Evolutionary conservation across 1,140 invertebrate genomes (phyloP).

Genomic region (Penaeus japonicus): DNA sequence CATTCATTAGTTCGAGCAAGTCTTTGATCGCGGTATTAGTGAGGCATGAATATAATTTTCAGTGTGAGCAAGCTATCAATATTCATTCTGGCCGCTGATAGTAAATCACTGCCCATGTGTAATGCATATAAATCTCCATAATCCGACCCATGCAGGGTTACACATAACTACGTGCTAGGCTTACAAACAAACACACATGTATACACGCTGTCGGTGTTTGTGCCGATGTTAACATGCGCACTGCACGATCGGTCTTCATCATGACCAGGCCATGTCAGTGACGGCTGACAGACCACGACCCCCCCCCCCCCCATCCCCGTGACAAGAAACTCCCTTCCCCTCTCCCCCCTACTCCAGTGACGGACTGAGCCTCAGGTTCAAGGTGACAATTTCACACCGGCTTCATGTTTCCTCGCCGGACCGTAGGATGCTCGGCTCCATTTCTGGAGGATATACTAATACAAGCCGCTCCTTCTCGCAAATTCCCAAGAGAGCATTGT

Average conservation of each 20-base stretch:
- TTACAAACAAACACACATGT: no score
- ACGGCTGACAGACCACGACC: no score
- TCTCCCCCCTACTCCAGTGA: no score
- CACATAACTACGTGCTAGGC: no score
- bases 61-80: constrained; percentile 3
- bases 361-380: not conserved
- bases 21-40: not conserved
- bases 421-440: not conserved
- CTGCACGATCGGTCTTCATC: no score
- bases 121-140: constrained; percentile 19
- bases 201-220: no score
- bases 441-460: not conserved
- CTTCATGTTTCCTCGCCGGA: not conserved
- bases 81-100: not conserved
- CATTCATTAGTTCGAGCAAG: constrained; percentile 18
- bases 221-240: no score
- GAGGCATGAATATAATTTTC: not conserved
- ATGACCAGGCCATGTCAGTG: no score
- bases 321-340: no score
- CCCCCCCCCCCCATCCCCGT: no score
- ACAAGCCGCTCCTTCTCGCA: not conserved
- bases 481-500: not conserved
- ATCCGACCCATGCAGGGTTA: no score
- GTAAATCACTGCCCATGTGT: constrained; percentile 10
- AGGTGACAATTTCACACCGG: constrained; percentile 23